phyloP scores from a whole-genome alignment of 2,888 invertebrate species.

The Xestia xanthographa region DNA sequence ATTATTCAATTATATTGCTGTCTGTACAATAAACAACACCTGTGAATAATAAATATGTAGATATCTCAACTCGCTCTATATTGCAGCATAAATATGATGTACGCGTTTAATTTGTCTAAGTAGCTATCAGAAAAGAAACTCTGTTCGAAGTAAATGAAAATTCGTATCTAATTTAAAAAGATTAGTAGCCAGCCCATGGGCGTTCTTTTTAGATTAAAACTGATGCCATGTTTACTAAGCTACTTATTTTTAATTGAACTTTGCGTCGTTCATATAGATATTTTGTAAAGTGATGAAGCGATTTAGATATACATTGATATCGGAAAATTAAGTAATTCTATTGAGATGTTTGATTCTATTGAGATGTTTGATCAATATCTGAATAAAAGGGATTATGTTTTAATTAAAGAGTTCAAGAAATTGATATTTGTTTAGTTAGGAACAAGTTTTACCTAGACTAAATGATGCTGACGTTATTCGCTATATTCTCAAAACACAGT shows the following conservation, averaged over 20 bases:
- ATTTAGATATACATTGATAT: slow-evolving; percentile 6
- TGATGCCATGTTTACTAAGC: slow-evolving; percentile 59
- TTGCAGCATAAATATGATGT: slow-evolving; percentile 51
- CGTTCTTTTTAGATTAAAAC: slow-evolving; percentile 64
- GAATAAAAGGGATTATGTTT: slow-evolving; percentile 2
- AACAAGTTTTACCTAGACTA: not conserved
- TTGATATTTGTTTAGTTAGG: not conserved
- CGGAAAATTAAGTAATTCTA: not conserved
- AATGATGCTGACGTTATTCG: slow-evolving; percentile 13
- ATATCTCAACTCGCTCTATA: slow-evolving; percentile 42
- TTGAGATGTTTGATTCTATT: not conserved
- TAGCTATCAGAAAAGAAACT: slow-evolving; percentile 54
- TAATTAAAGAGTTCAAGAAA: not conserved
- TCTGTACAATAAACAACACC: slow-evolving; percentile 36
- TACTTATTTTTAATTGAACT: slow-evolving; percentile 66
- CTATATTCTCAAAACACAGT: slow-evolving; percentile 21
- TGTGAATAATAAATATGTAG: slow-evolving; percentile 49
- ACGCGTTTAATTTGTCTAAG: slow-evolving; percentile 54
- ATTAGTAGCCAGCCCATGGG: slow-evolving; percentile 63
- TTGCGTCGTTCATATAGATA: slow-evolving; percentile 25
- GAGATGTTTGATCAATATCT: not conserved
- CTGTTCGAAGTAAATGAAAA: slow-evolving; percentile 61
- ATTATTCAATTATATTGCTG: slow-evolving; percentile 34
- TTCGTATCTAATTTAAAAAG: slow-evolving; percentile 66
- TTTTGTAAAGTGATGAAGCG: slow-evolving; percentile 25